A percentile compares a stretch with the other conserved stretches of the same genome.
Conservation (phyloP, 2,797 vertebrate genomes). For the Peromyscus aztecus region DNA sequence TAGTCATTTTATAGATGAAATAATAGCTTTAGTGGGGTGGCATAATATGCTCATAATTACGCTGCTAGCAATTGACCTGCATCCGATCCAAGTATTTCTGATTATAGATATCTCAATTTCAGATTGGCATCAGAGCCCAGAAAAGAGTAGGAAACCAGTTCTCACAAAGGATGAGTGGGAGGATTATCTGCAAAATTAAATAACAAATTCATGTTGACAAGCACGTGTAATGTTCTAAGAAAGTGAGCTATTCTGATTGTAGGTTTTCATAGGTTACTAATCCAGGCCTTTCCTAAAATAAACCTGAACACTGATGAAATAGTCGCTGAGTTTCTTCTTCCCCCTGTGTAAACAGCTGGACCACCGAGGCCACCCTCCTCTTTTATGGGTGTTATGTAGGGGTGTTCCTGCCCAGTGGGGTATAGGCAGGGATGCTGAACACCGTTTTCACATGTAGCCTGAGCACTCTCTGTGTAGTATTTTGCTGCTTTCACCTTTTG, state of each 20-base stretch:
- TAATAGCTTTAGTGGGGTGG: neutral
- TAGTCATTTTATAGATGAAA: constrained; percentile 4
- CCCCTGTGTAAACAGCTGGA: neutral
- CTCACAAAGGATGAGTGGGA: neutral
- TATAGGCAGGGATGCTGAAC: neutral
- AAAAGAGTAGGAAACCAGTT: neutral
- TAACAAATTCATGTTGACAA: neutral
- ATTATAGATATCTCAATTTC: neutral
- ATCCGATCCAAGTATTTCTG: constrained; percentile 19
- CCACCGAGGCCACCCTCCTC: neutral
- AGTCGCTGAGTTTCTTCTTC: neutral
- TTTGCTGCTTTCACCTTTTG: neutral
- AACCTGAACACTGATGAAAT: neutral
- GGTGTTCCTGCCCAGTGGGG: neutral
- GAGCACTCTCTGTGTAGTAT: neutral
- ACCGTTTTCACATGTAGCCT: neutral
- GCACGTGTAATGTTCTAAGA: neutral
- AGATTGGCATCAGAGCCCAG: neutral
- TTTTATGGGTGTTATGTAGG: neutral
- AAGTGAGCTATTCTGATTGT: neutral
- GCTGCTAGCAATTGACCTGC: neutral
- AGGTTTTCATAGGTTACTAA: neutral
- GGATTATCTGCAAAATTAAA: neutral
- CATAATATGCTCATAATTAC: neutral
- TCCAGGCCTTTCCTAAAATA: neutral